Conservation (phyloP, 2,113 vertebrate genomes). For the Lagopus muta region DNA sequence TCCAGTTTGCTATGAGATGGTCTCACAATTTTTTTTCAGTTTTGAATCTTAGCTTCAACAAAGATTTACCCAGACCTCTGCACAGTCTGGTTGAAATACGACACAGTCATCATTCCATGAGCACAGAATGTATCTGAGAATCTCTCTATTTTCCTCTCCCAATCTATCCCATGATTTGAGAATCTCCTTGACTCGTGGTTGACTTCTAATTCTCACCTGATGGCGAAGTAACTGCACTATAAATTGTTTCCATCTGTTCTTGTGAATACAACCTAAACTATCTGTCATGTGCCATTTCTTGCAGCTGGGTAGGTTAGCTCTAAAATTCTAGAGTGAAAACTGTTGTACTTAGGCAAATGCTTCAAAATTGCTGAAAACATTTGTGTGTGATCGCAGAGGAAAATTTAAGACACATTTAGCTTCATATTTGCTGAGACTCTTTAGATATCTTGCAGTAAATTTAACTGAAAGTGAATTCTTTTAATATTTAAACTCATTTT, state of each 20-base stretch:
- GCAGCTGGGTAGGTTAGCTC: neutral
- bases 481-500: neutral
- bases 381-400: neutral
- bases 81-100: neutral
- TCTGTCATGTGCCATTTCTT: neutral
- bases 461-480: neutral
- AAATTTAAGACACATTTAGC: neutral
- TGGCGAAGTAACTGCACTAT: neutral
- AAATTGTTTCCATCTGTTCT: neutral
- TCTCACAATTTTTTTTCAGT: neutral
- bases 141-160: neutral
- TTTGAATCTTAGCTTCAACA: neutral
- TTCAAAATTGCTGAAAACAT: neutral
- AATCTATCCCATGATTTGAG: neutral
- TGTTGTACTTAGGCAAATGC: neutral
- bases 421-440: neutral
- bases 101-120: neutral
- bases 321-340: neutral
- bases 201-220: neutral
- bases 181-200: neutral
- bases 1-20: neutral
- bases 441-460: neutral
- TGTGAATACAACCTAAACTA: neutral
- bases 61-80: neutral
- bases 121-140: neutral